A percentile compares a stretch with the other conserved stretches of the same genome.
Conservation (phyloP, 2,888 invertebrate species). For the Epirrita christyi region DNA sequence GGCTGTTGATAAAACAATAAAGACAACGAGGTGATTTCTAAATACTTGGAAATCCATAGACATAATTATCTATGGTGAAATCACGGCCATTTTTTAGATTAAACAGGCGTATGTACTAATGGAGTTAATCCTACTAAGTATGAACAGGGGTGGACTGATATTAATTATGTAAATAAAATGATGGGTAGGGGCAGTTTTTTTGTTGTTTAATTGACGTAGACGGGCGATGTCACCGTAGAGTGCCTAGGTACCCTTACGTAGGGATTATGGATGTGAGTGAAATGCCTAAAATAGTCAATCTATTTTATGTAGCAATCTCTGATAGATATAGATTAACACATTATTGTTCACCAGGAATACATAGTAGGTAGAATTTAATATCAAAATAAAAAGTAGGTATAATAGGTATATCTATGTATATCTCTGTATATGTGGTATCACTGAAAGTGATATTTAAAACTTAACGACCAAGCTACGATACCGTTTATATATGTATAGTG, state of each 20-base stretch:
- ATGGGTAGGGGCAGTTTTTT: constrained; percentile 14
- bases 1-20: no score
- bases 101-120: background rate
- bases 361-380: no score
- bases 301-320: background rate
- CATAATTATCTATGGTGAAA: no score
- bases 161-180: constrained; percentile 33
- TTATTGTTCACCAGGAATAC: no score
- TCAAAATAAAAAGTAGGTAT: no score
- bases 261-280: constrained; percentile 1
- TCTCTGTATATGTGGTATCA: no score
- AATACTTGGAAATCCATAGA: no score
- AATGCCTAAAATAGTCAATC: background rate
- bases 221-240: constrained; percentile 8
- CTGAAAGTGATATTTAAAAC: background rate
- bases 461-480: background rate
- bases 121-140: background rate
- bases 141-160: constrained; percentile 6
- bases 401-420: no score
- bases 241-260: background rate
- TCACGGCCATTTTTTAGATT: no score
- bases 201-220: constrained; percentile 15
- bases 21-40: no score
- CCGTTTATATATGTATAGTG: background rate
- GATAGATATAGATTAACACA: no score